Conservation (phyloP, 2,888 invertebrate species). For the Agriotes lineatus region DNA sequence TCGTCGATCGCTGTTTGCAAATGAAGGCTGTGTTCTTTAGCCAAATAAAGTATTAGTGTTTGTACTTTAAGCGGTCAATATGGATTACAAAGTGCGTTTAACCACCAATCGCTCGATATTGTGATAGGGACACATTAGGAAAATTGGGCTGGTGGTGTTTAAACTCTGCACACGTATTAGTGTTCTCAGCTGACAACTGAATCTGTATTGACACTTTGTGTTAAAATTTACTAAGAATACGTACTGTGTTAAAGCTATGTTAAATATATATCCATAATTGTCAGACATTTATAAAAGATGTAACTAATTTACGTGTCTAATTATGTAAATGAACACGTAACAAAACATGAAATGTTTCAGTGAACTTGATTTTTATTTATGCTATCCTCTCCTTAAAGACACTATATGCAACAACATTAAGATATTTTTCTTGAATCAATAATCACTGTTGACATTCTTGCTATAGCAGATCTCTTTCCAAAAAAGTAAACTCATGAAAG, state of each 20-base stretch:
- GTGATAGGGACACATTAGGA: not conserved
- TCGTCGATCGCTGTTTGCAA: constrained; percentile 41
- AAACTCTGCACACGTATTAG: constrained; percentile 5
- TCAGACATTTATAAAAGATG: constrained; percentile 23
- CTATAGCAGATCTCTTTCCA: no score
- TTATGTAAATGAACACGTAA: constrained; percentile 12
- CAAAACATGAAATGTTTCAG: constrained; percentile 3
- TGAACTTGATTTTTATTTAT: not conserved
- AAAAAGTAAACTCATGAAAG: no score
- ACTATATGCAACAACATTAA: no score
- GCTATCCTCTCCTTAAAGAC: not conserved
- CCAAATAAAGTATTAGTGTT: constrained; percentile 51
- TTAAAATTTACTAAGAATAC: constrained; percentile 27
- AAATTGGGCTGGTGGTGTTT: not conserved
- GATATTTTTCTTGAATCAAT: no score
- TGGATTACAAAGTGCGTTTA: not conserved
- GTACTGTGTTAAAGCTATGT: constrained; percentile 25
- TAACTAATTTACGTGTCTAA: constrained; percentile 27
- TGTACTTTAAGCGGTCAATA: constrained; percentile 41
- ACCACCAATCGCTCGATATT: not conserved
- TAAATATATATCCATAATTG: constrained; percentile 32
- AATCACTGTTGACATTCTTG: no score
- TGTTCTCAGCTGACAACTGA: constrained; percentile 7
- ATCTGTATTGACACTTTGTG: constrained; percentile 22
- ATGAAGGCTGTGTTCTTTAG: constrained; percentile 57